These are phyloP conservation scores for Mallateleia sp. DNA, from an alignment of 2,888 invertebrate genomes.

Conservation along the genomic window DNA sequence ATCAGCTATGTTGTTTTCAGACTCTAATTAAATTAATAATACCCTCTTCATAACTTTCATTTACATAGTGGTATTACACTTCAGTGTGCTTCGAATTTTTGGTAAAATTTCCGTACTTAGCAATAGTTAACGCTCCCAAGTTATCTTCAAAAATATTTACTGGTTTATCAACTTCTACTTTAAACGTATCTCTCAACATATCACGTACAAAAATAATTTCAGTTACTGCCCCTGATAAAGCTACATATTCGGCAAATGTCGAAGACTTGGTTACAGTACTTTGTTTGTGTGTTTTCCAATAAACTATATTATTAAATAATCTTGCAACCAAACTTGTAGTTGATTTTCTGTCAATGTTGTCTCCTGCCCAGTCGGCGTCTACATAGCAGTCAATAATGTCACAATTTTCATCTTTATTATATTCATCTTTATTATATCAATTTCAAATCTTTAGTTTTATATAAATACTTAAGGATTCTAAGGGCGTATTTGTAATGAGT, in stretches of 20 bases:
- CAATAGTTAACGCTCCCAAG: conserved; percentile 47
- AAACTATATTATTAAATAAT: no score
- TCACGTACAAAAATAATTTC: conserved; percentile 78
- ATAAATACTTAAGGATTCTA: no score
- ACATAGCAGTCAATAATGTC: no score
- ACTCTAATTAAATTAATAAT: neutral
- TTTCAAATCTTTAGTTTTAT: no score
- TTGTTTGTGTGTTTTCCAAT: conserved; percentile 59
- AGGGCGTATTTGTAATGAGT: no score
- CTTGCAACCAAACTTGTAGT: no score
- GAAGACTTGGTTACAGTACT: conserved; percentile 44
- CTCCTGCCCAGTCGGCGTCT: conserved; percentile 71
- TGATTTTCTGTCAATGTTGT: conserved; percentile 63
- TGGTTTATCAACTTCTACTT: conserved; percentile 76
- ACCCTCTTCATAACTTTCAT: conserved; percentile 18
- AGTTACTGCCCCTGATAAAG: conserved; percentile 76
- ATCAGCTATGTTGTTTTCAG: neutral
- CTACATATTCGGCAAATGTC: conserved; percentile 83
- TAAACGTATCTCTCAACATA: conserved; percentile 76
- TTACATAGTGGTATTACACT: conserved; percentile 10
- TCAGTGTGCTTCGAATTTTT: conserved; percentile 9
- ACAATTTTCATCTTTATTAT: no score
- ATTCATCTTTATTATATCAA: no score
- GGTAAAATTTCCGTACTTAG: conserved; percentile 26
- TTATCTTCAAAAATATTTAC: conserved; percentile 82